Evolutionary conservation across 1,140 invertebrate genomes (phyloP).

Genomic region (Laupala kohalensis): DNA sequence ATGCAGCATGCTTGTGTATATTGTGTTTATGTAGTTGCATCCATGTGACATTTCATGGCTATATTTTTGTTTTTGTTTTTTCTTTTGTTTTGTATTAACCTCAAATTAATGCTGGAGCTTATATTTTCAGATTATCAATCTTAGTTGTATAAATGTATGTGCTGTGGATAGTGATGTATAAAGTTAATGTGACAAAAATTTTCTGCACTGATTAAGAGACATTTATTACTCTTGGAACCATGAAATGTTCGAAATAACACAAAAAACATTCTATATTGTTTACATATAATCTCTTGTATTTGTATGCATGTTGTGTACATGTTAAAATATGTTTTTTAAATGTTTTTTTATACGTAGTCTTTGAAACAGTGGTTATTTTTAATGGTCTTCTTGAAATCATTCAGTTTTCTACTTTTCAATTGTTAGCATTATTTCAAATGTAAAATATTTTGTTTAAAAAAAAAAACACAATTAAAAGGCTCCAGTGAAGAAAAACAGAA

Average conservation of each 20-base stretch:
- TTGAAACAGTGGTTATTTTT: background rate
- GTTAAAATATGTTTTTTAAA: background rate
- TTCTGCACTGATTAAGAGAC: no score
- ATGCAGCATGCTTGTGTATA: background rate
- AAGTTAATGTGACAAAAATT: no score
- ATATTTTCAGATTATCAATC: no score
- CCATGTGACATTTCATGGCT: background rate
- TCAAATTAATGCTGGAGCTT: background rate
- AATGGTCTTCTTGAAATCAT: background rate
- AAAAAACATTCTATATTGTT: background rate
- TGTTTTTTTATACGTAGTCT: background rate
- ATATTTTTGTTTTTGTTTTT: background rate
- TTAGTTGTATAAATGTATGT: no score
- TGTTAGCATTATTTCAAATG: background rate
- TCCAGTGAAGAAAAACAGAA: background rate
- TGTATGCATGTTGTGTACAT: background rate
- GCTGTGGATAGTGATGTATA: no score
- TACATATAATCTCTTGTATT: background rate
- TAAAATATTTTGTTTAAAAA: background rate
- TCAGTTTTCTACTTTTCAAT: background rate
- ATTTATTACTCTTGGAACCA: no score
- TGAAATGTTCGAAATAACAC: background rate
- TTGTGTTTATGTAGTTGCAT: background rate
- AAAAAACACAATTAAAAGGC: background rate
- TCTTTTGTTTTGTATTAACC: background rate